Conservation (phyloP, 1,140 invertebrate species). For the Drosophila persimilis region DNA sequence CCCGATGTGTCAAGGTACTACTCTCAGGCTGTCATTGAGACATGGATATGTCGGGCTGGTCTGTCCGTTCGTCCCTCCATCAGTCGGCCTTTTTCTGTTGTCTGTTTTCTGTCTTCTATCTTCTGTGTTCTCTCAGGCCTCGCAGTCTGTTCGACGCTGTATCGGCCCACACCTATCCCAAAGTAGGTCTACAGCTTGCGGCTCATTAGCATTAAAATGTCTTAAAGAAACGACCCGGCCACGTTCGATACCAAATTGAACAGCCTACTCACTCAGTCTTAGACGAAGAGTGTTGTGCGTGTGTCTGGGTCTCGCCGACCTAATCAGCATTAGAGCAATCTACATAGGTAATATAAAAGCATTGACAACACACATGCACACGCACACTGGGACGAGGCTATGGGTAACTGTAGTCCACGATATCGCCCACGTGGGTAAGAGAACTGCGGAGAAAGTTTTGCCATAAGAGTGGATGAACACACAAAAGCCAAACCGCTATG, state of each 20-base stretch:
- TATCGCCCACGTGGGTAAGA: slow-evolving; percentile 13
- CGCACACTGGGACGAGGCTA: slow-evolving; percentile 7
- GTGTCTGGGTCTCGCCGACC: slow-evolving; percentile 47
- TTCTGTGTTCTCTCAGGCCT: slow-evolving; percentile 31
- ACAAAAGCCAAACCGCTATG: slow-evolving; percentile 3
- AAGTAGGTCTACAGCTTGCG: slow-evolving; percentile 78
- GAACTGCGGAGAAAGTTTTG: slow-evolving; percentile 33
- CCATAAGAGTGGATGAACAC: neutral
- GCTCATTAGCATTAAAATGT: slow-evolving; percentile 82
- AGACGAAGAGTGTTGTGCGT: slow-evolving; percentile 13
- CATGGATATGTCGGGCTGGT: slow-evolving; percentile 58
- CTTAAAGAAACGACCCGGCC: slow-evolving; percentile 76
- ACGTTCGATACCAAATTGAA: slow-evolving; percentile 79
- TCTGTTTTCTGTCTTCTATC: slow-evolving; percentile 12
- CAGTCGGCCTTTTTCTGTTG: slow-evolving; percentile 27
- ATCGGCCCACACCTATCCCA: slow-evolving; percentile 62
- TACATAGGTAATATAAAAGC: slow-evolving; percentile 77
- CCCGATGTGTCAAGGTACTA: slow-evolving; percentile 65
- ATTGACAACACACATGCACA: slow-evolving; percentile 48
- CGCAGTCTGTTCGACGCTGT: slow-evolving; percentile 58
- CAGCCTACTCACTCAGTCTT: slow-evolving; percentile 55
- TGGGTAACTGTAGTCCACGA: slow-evolving; percentile 14
- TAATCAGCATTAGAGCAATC: slow-evolving; percentile 79
- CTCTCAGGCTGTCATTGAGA: slow-evolving; percentile 76
- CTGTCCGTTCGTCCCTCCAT: slow-evolving; percentile 21